Percentiles rank a stretch among this genome's conserved stretches.
Evolutionary conservation across 2,888 invertebrate species (phyloP).

Genomic region (Rotaria macrura): DNA sequence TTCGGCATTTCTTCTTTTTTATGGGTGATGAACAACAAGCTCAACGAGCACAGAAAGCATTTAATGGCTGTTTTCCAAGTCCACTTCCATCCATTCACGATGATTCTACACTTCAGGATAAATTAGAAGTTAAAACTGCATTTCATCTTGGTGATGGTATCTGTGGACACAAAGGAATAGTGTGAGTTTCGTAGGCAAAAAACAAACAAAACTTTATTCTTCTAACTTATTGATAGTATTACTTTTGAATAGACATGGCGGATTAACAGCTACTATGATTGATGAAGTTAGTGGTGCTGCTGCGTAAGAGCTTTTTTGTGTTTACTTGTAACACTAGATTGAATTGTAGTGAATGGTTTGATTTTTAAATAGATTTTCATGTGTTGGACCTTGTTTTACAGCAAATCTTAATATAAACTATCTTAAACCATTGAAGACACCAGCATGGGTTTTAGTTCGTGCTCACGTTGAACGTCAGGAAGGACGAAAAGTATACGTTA

Average conservation of each 20-base stretch:
- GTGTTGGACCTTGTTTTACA: constrained; percentile 2
- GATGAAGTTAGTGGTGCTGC: constrained; percentile 14
- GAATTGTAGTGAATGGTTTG: too few relatives aligned
- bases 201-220: background rate
- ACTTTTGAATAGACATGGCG: background rate
- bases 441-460: background rate
- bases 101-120: background rate
- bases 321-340: background rate
- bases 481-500: background rate
- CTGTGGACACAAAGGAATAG: constrained; percentile 14
- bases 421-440: background rate
- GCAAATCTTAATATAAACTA: constrained; percentile 13
- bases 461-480: background rate
- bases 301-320: background rate
- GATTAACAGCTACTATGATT: background rate
- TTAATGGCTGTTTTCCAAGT: background rate
- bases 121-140: background rate
- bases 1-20: constrained; percentile 14
- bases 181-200: background rate
- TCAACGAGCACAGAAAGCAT: background rate
- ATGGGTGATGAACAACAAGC: background rate
- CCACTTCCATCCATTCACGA: background rate
- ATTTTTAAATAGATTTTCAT: background rate
- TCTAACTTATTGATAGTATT: background rate
- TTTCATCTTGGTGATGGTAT: constrained; percentile 19